Evolutionary conservation across 2,797 vertebrate genomes (phyloP), one percentile per base, ranked within the genome.

Genomic region (Protosalanx chinensis): DNA sequence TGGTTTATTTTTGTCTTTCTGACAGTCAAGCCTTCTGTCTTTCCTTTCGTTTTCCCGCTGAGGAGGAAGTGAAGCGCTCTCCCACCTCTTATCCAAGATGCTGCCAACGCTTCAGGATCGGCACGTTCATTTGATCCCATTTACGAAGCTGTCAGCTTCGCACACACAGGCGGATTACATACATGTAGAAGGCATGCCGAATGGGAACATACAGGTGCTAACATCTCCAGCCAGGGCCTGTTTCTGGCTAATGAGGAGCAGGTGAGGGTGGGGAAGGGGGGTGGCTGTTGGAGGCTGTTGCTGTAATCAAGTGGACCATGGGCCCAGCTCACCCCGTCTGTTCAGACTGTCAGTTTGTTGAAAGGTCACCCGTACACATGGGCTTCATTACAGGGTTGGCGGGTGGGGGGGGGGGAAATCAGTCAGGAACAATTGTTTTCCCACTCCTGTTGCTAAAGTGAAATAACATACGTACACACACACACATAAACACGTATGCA

Each of bases 341-440:
- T 84, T 75, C 83, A 92, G 90, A 92, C 92, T 91, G 92, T 90
- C 89, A 91, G 91, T 87, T 90, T 90, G 91, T 91, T 93, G 90
- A 92, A 92, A 93, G 90, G 91, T 88, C 87, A 75, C 84, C 76
- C 53, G 58, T 84, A 91, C 92, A 94, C 90, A 93, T 93, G 92
- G 90, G 86, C 86, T 92, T 93, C 89, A 93, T 93, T 94, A 94
- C 73, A 79, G 84, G 88, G 90, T 91, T 91, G 85, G 87, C 1
- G 23, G 23, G 23, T 27, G 23, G 23, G 23, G 23, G 23, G 23
- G 23, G 77, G 89, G 79, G 81, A 92, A 93, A 93, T 93, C 90
- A 93, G 90, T 93, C 91, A 91, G 86, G 88, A 93, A 91, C 91
- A 93, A 92, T 93, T 92, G 92, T 93, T 92, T 93, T 93, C 90